Evolutionary conservation across 1,140 invertebrate genomes (phyloP), one percentile per base, ranked within the genome.

Genomic region (Macrobrachium rosenbergii): DNA sequence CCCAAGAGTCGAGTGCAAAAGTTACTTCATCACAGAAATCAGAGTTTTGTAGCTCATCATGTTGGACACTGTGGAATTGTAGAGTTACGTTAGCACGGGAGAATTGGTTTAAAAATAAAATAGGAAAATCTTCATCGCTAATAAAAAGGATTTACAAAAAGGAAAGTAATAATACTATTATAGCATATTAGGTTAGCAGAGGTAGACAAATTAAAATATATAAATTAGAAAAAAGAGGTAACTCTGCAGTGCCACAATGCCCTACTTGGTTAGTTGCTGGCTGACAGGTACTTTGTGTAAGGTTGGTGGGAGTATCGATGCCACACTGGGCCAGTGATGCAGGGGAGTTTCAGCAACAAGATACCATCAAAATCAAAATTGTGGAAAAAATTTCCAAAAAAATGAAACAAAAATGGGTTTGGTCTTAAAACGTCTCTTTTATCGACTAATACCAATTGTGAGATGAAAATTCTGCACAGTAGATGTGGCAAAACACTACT

Each of bases 181-280:
- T 79, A 45, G 69, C 69, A 77, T 23, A 69, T 79, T 23, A 60
- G 58, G 73, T 72, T 72, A 72, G 69, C 69, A 84, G 45, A 28
- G 62, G 28, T 59, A 58, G 59, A 77, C n/a, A 67, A 63, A 78
- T 77, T 58, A 79, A 86, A 60, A 67, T 17, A 76, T 77, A 17
- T 52, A 63, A 80, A 73, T 62, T 80, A 80, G 58, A 43, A 76
- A 78, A 23, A 19, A 72, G 43, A 85, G 17, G 28, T 81, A 87
- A 87, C 85, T 82, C 85, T 87, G 73, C 67, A 67, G 78, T 76
- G 37, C 85, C 85, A 87, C 85, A 87, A n/a, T 75, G 78, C 78
- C 77, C 21, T 76, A 86, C 83, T 86, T 85, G 77, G 76, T 87
- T 81, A 87, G 85, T 87, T 87, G 85, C 85, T 87, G 85, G 78